Conservation (phyloP, 2,797 vertebrate species). For the Takifugu ocellatus region DNA sequence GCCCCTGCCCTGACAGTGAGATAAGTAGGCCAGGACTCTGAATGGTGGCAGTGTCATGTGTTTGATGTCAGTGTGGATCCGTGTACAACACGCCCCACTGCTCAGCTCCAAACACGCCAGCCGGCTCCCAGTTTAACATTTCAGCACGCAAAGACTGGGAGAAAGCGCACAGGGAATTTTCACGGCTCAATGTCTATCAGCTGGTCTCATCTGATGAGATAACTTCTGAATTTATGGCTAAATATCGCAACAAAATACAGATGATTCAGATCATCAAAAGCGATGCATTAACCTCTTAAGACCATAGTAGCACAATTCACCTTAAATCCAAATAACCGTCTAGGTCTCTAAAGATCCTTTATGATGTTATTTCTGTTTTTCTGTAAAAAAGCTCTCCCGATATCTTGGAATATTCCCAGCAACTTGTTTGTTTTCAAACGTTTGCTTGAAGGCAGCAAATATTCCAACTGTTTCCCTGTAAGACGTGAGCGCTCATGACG, state of each 20-base stretch:
- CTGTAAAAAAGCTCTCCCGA: constrained; percentile 11
- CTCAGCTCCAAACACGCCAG: constrained; percentile 60
- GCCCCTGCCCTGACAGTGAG: constrained; percentile 12
- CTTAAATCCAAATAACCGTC: constrained; percentile 6
- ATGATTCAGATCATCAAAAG: constrained; percentile 1
- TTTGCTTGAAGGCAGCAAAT: constrained; percentile 41
- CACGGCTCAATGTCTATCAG: constrained; percentile 17
- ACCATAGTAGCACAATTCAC: constrained; percentile 2
- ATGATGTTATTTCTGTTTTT: constrained; percentile 5
- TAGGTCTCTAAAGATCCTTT: constrained; percentile 20
- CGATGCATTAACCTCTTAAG: constrained; percentile 7
- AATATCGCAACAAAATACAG: background rate
- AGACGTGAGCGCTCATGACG: constrained; percentile 30
- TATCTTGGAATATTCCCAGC: constrained; percentile 13
- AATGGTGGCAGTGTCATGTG: constrained; percentile 69
- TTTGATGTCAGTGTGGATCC: constrained; percentile 69
- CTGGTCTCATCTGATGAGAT: constrained; percentile 15
- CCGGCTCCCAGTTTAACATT: constrained; percentile 48
- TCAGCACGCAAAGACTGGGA: constrained; percentile 52
- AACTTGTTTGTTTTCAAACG: constrained; percentile 50
- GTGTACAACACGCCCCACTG: constrained; percentile 57
- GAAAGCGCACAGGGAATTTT: constrained; percentile 29
- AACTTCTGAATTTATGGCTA: background rate
- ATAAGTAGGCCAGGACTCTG: constrained; percentile 68
- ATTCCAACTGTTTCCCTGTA: constrained; percentile 5